A percentile compares a stretch with the other conserved stretches of the same genome.
phyloP scores from a whole-genome alignment of 2,888 invertebrate species.

The Caenorhabditis macrosperma region DNA sequence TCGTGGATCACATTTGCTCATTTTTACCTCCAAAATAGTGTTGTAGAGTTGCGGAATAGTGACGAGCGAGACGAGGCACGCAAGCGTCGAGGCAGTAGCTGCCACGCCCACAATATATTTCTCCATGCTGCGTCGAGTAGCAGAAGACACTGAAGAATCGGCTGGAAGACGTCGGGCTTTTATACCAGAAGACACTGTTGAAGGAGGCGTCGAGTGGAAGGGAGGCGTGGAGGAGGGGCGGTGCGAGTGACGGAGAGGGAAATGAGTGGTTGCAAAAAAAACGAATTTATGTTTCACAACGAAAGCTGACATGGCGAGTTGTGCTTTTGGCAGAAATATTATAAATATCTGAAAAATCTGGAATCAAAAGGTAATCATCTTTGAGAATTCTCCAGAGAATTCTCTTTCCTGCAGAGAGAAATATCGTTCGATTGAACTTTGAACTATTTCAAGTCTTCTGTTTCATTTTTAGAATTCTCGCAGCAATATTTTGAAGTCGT shows the following conservation, averaged over 20 bases:
- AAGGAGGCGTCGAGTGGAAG: constrained; percentile 47
- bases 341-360: no score
- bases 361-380: no score
- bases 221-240: background rate
- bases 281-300: no score
- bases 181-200: constrained; percentile 16
- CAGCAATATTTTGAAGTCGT: no score
- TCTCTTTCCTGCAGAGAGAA: no score
- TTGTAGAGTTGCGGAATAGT: constrained; percentile 77
- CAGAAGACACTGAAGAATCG: background rate
- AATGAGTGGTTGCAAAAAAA: constrained; percentile 12
- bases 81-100: constrained; percentile 66
- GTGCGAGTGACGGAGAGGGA: background rate
- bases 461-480: no score
- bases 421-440: no score
- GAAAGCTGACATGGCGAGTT: no score
- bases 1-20: no score
- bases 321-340: no score
- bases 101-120: constrained; percentile 70
- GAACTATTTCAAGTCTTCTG: no score
- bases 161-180: constrained; percentile 23
- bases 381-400: no score
- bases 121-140: constrained; percentile 48
- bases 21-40: constrained; percentile 71
- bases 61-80: constrained; percentile 73